A percentile compares a stretch with the other conserved stretches of the same genome.
Conservation (phyloP, 1,140 invertebrate species). For the Mactra quadrangularis region DNA sequence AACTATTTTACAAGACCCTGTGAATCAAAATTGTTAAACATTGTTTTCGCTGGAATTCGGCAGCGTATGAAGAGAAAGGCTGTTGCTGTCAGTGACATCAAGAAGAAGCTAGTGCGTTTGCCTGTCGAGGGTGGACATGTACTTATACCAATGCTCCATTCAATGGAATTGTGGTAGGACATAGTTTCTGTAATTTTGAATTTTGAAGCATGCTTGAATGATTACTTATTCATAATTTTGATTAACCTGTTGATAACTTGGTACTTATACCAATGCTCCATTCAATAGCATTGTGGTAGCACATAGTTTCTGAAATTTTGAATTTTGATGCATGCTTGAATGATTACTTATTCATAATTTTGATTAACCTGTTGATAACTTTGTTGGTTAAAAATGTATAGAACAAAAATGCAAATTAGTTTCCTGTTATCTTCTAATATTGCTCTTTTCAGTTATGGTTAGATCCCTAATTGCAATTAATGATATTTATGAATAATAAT, state of each 20-base stretch:
- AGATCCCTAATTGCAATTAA: too few relatives aligned
- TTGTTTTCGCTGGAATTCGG: not conserved
- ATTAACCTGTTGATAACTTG: not conserved
- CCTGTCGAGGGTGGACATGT: conserved; percentile 28
- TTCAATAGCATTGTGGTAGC: not conserved
- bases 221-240: not conserved
- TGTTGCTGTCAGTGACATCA: not conserved
- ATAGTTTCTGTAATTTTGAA: not conserved
- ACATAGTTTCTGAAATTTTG: not conserved
- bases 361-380: too few relatives aligned
- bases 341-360: too few relatives aligned
- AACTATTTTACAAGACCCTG: conserved; percentile 43
- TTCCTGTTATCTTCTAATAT: too few relatives aligned
- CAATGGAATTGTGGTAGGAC: not conserved
- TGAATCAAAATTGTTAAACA: conserved; percentile 46
- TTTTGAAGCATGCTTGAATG: not conserved
- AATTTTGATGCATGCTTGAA: too few relatives aligned
- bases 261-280: not conserved
- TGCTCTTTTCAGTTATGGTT: too few relatives aligned
- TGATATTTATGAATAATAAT: too few relatives aligned
- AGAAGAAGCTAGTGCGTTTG: conserved; percentile 34
- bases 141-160: conserved; percentile 46
- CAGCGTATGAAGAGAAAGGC: not conserved
- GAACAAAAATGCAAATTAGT: too few relatives aligned
- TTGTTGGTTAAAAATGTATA: too few relatives aligned